phyloP scores from a whole-genome alignment of 2,888 invertebrate species.

The Mythimna ferrago region DNA sequence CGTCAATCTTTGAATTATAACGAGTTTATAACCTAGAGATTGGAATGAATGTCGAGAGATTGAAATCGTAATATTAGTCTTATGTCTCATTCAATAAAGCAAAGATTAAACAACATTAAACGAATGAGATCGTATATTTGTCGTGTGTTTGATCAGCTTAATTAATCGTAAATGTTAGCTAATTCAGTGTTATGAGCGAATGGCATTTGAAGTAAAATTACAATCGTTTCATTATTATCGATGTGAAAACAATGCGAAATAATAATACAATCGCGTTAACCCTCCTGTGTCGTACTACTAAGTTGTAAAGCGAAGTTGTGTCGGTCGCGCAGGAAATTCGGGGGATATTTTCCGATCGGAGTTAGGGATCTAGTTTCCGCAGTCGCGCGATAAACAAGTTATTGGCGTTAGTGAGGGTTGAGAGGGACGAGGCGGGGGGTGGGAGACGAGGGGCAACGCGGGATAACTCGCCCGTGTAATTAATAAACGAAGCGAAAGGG shows the following conservation, averaged over 20 bases:
- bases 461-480: conserved; percentile 81
- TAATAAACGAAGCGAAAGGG: conserved; percentile 84
- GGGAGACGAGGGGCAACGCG: conserved; percentile 51
- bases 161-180: conserved; percentile 35
- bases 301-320: conserved; percentile 62
- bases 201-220: conserved; percentile 17
- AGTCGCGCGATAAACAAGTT: conserved; percentile 86
- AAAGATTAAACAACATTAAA: conserved; percentile 34
- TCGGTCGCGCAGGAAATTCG: conserved; percentile 77
- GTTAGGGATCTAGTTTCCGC: conserved; percentile 86
- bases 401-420: conserved; percentile 79
- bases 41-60: conserved; percentile 43
- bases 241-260: conserved; percentile 39
- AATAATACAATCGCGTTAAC: conserved; percentile 49
- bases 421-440: conserved; percentile 55
- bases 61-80: conserved; percentile 43
- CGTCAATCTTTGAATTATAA: conserved; percentile 43
- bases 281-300: conserved; percentile 45
- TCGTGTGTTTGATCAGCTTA: conserved; percentile 48
- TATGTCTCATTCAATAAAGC: conserved; percentile 47
- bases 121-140: conserved; percentile 40
- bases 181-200: conserved; percentile 20
- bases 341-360: conserved; percentile 83
- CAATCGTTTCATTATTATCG: conserved; percentile 8
- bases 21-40: conserved; percentile 31